Evolutionary conservation across 2,113 vertebrate genomes (phyloP).

Genomic region (Rhabdornis inornatus): DNA sequence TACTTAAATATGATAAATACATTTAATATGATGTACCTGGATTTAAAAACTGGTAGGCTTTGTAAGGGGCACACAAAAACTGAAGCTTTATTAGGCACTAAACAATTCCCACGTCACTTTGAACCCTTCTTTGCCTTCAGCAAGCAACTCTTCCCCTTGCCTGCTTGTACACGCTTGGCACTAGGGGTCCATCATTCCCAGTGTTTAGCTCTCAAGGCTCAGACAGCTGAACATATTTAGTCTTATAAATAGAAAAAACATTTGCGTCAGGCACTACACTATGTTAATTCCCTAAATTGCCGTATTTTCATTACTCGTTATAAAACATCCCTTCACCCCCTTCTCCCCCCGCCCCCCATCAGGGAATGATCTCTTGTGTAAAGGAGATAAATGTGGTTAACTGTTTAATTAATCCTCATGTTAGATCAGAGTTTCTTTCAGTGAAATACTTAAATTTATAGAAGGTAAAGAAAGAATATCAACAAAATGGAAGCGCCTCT

Average conservation of each 20-base stretch:
- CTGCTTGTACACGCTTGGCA: neutral
- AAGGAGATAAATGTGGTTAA: slow-evolving; percentile 17
- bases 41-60: neutral
- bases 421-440: neutral
- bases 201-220: neutral
- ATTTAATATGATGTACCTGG: neutral
- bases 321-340: neutral
- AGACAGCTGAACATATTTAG: slow-evolving; percentile 14
- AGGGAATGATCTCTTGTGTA: slow-evolving; percentile 26
- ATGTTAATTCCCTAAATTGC: slow-evolving; percentile 41
- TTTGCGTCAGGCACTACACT: slow-evolving; percentile 33
- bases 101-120: neutral
- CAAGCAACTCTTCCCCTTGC: neutral
- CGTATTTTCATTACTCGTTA: slow-evolving; percentile 29
- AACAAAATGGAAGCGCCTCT: neutral
- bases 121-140: neutral
- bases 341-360: neutral
- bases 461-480: neutral
- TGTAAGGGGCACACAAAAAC: neutral
- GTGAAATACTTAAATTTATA: neutral
- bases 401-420: slow-evolving; percentile 9
- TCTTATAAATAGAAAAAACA: slow-evolving; percentile 57
- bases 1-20: neutral
- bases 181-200: slow-evolving; percentile 10
- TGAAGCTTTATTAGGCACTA: neutral